Evolutionary conservation across 1,140 invertebrate species (phyloP).

Genomic region (Drosophila quadrilineata): DNA sequence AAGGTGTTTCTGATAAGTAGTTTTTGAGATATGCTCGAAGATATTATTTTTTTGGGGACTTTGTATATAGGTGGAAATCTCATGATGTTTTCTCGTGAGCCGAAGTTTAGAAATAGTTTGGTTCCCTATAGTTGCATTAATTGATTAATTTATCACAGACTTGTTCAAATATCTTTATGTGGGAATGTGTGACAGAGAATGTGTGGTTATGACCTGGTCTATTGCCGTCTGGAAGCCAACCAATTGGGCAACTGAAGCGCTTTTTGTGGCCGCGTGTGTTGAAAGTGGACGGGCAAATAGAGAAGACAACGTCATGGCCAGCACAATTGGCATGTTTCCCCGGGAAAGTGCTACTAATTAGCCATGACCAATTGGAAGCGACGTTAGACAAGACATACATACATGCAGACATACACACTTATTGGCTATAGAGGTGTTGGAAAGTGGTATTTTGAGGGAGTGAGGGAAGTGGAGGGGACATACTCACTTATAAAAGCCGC

Average conservation of each 20-base stretch:
- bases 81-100: no score
- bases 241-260: neutral
- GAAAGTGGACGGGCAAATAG: constrained; percentile 36
- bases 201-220: neutral
- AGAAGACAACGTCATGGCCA: constrained; percentile 43
- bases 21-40: no score
- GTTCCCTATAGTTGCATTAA: no score
- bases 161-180: no score
- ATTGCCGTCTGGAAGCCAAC: neutral
- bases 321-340: constrained; percentile 31
- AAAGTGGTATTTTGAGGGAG: neutral
- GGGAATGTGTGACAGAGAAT: neutral
- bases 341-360: constrained; percentile 48
- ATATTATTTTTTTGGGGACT: no score
- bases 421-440: neutral
- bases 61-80: no score
- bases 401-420: no score
- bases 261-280: constrained; percentile 19
- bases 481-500: constrained; percentile 20
- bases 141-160: no score
- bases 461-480: neutral
- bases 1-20: no score
- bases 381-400: neutral
- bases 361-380: constrained; percentile 33
- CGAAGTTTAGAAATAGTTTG: no score